Evolutionary conservation across 2,797 vertebrate genomes (phyloP).

Genomic region (Neoniphon sammara): DNA sequence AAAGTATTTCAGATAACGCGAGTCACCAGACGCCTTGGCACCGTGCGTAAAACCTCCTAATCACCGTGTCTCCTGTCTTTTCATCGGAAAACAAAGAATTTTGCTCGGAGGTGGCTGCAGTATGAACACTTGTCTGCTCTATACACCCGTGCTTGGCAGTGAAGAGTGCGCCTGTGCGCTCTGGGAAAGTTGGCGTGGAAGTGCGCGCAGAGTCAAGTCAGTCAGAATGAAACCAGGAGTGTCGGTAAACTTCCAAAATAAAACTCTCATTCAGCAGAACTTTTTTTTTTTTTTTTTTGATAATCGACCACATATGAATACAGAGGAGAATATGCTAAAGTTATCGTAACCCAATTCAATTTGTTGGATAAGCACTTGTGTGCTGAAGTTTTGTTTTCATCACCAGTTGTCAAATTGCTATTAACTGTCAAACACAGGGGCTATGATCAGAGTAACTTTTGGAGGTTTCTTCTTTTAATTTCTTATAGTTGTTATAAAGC

Average conservation of each 20-base stretch:
- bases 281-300: too few species aligned
- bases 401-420: too few species aligned
- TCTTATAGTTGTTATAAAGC: too few species aligned
- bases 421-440: too few species aligned
- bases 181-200: conserved; percentile 72
- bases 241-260: conserved; percentile 43
- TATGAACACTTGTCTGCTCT: conserved; percentile 51
- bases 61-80: not conserved
- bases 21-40: conserved; percentile 11
- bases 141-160: conserved; percentile 53
- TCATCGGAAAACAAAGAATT: not conserved
- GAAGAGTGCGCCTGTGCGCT: conserved; percentile 76
- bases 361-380: too few species aligned
- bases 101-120: conserved; percentile 44
- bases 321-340: too few species aligned
- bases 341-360: too few species aligned
- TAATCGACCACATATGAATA: too few species aligned
- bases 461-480: too few species aligned
- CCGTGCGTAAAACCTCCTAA: conserved; percentile 47
- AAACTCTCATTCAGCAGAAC: not conserved
- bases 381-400: too few species aligned
- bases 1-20: conserved; percentile 17
- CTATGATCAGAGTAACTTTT: too few species aligned
- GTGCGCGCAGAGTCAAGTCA: conserved; percentile 62
- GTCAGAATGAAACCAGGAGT: not conserved